Base-by-base conservation (phyloP, 2,113 vertebrate genomes). In the Plectropomus leopardus region DNA sequence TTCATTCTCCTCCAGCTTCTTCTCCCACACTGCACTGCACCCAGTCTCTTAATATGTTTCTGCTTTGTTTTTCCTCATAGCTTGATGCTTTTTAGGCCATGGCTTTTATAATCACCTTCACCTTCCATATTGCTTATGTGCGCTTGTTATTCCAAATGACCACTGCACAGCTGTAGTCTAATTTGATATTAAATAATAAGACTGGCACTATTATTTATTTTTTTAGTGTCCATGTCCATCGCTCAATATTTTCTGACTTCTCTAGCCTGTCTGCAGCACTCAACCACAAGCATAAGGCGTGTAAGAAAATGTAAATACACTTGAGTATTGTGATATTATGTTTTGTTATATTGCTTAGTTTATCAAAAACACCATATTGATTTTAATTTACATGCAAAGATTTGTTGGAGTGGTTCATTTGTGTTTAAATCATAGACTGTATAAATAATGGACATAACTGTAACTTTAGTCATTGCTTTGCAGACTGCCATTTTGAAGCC, bases 1-100 rank as follows among this genome's bases (percentile, higher is more conserved):
- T 76, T 89, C 88, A 74, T 64, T 85, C 82, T 91, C 76, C 84
- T 72, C 65, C 71, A 72, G 67, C 47, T 70, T 78, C 74, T 80
- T 82, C 86, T 79, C 76, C 70, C 80, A 83, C 84, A 82, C 64
- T 82, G 64, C 70, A 21, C 67, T 83, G 70, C 73, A 45, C 44
- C 51, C 59, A 59, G 34, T 80, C 65, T 89, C 72, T 80, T 80
- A 64, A 86, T 80, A 42, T 73, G 82, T 64, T 72, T 80, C 69
- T 36, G 50, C 30, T 72, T 78, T 78, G 65, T 76, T 72, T 87
- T 74, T 76, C 66, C 69, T 40, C 55, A 53, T 76, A 59, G 44
- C 28, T 3, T 68, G 40, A 80, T 30, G 68, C 36, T 76, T 72
- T 76, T 60, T 30, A 68, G 44, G 75, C 47, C 30, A 28, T 36